Conservation (phyloP, 2,113 vertebrate species). For the Sardina pilchardus region DNA sequence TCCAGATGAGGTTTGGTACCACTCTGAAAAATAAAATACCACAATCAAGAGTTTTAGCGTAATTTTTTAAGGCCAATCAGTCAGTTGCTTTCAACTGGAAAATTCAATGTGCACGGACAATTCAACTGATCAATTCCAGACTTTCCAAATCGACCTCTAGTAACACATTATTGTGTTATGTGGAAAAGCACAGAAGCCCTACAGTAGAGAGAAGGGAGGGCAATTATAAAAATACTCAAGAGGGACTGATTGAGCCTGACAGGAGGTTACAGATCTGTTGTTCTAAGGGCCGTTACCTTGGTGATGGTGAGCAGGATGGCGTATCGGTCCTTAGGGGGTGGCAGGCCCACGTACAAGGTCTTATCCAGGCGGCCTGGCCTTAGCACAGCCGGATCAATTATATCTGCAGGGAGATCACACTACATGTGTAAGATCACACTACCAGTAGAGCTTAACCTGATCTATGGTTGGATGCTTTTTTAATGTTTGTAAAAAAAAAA, state of each 20-base stretch:
- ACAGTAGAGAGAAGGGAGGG: background rate
- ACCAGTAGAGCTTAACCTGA: background rate
- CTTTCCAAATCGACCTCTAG: too few species aligned
- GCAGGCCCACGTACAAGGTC: constrained; percentile 91
- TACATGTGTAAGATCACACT: too few species aligned
- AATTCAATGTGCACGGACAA: too few species aligned
- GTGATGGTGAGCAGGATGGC: constrained; percentile 92
- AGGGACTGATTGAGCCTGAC: background rate
- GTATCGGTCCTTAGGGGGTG: constrained; percentile 82
- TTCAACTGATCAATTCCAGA: too few species aligned
- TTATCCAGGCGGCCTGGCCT: constrained; percentile 93
- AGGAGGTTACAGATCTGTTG: background rate
- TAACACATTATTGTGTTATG: background rate
- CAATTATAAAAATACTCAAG: background rate
- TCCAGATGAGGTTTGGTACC: constrained; percentile 82
- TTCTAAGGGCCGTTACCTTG: constrained; percentile 71
- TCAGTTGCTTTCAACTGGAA: background rate
- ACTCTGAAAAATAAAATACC: constrained; percentile 62
- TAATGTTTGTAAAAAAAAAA: too few species aligned
- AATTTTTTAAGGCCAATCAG: background rate
- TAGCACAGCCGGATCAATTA: constrained; percentile 91
- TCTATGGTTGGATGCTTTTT: background rate
- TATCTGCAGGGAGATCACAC: constrained; percentile 71
- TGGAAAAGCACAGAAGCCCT: background rate
- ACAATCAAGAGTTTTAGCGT: background rate